Conservation (phyloP, 2,797 vertebrate species). For the Notamacropus eugenii region DNA sequence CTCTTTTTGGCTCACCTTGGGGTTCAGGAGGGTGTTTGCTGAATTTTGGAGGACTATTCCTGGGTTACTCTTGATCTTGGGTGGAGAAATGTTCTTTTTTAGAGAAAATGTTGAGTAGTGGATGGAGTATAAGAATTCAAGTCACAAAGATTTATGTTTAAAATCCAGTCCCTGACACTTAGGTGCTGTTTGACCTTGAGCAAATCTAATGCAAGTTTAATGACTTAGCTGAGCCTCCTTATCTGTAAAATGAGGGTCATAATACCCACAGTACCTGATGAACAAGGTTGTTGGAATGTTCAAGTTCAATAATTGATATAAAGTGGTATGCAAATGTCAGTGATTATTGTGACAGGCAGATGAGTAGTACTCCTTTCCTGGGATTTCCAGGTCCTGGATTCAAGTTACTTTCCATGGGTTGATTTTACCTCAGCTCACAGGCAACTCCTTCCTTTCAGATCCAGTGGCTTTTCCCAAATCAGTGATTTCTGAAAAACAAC, state of each 20-base stretch:
- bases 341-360: background rate
- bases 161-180: background rate
- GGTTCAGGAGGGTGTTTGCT: constrained; percentile 1
- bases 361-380: background rate
- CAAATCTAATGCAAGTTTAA: background rate
- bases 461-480: background rate
- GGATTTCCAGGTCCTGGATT: background rate
- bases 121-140: constrained; percentile 31
- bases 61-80: background rate
- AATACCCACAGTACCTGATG: background rate
- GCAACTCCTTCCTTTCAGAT: background rate
- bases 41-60: background rate
- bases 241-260: background rate
- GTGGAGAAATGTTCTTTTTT: background rate
- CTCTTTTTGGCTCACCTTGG: background rate
- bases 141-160: background rate
- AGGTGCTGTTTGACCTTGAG: background rate
- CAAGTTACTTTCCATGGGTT: background rate
- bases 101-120: background rate
- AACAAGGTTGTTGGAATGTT: background rate
- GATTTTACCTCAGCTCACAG: background rate
- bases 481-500: background rate
- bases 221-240: background rate
- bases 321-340: background rate
- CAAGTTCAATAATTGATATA: background rate